These are phyloP conservation scores for Tenodera sinensis DNA, from an alignment of 2,888 invertebrate species.

Conservation along the genomic window DNA sequence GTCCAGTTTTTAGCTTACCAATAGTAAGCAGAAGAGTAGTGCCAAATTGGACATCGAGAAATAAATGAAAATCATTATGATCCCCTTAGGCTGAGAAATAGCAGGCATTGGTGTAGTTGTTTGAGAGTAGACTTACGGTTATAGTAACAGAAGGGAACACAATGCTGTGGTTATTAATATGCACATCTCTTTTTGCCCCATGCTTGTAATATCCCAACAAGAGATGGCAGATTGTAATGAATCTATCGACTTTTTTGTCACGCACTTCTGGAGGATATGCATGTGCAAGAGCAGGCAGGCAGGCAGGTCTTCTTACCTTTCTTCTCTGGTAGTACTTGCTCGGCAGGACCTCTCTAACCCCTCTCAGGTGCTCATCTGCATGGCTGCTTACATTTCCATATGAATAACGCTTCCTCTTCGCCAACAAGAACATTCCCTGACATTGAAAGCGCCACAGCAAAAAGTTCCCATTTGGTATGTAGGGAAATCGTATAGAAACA, in stretches of 20 bases:
- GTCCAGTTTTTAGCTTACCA: too few relatives aligned
- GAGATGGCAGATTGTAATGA: not conserved
- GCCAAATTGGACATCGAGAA: too few relatives aligned
- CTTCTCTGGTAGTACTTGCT: not conserved
- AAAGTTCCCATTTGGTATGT: too few relatives aligned
- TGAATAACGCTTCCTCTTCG: too few relatives aligned
- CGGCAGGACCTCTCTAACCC: not conserved
- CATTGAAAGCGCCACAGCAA: too few relatives aligned
- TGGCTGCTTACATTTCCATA: too few relatives aligned
- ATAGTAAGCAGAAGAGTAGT: too few relatives aligned
- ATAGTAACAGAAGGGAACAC: not conserved
- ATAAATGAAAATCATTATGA: too few relatives aligned
- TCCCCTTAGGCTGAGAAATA: too few relatives aligned
- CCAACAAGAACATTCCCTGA: too few relatives aligned
- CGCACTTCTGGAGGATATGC: not conserved
- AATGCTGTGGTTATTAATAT: not conserved
- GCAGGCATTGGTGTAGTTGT: not conserved
- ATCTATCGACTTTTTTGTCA: not conserved
- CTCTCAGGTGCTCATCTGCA: too few relatives aligned
- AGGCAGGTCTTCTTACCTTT: not conserved
- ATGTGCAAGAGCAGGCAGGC: not conserved
- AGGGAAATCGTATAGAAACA: too few relatives aligned
- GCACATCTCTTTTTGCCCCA: not conserved
- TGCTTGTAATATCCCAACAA: not conserved
- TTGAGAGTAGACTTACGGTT: not conserved